Evolutionary conservation across 2,888 invertebrate species (phyloP), one percentile per base, ranked within the genome.

Genomic region (Sesamia inferens): DNA sequence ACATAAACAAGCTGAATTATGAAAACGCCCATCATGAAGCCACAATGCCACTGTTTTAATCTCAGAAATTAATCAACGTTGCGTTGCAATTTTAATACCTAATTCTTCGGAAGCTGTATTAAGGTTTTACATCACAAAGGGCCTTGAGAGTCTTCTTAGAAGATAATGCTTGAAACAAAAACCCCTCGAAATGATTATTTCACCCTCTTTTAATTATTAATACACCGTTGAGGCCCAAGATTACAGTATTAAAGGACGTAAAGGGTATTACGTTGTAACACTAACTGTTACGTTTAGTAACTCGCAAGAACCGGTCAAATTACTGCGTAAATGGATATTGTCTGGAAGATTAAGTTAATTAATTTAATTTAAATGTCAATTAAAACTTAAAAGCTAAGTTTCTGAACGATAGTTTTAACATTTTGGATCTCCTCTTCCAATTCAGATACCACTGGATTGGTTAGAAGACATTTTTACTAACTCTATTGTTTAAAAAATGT

Each of bases 131-230:
- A 82, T 83, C 75, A 82, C 83, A 87, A 88, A 83, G 79, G 77
- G 71, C 69, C 79, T 81, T 77, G 55, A 68, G 69, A 81, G 84
- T 83, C 87, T 86, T 90, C 90, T 93, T 89, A 90, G 79, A 68
- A 88, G 90, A 91, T 92, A 91, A 92, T 91, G 88, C 91, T 89
- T 86, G 82, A 89, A 90, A 92, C 90, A 93, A 93, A 91, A 93
- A 89, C 89, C 90, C 81, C 80, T 84, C 74, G 76, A 85, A 89
- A 91, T 91, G 89, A 92, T 89, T 88, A 88, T 90, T 91, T 88
- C 89, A 89, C 92, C 93, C 92, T 91, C 89, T 90, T 91, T 94
- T 94, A 93, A 94, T 94, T 94, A 94, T 93, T 93, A 94, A 94
- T 94, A 92, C 90, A 88, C 91, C 88, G 89, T 88, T 88, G 90